Evolutionary conservation across 2,113 vertebrate genomes (phyloP), one percentile per base, ranked within the genome.

Genomic region (Mystacornis crossleyi): DNA sequence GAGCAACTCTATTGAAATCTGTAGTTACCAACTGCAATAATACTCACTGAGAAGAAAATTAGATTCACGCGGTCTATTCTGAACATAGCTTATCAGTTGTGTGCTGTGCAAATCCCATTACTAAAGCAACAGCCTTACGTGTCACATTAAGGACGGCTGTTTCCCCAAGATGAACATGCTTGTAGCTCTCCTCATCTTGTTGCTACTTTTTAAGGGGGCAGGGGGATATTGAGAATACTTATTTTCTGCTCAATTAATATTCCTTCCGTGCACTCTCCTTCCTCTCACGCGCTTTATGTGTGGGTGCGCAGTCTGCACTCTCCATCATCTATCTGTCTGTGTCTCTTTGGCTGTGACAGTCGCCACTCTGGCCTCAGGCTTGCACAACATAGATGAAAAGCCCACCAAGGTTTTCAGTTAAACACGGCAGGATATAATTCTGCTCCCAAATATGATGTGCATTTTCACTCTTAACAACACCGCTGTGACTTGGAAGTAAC

Each of bases 261-360:
- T 96, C 95, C 87, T 96, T 94, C 85, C 93, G 33, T 86, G 89
- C 88, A 43, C 73, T 94, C 93, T 92, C 82, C 92, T 96, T 97
- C 92, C 80, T 97, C 93, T 93, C 91, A 93, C 1, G 90, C 61
- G 91, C 94, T 96, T 95, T 95, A 95, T 97, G 93, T 96, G 90
- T 88, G 93, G 79, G 92, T 94, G 90, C 75, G 85, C 96, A 94
- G 96, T 95, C 96, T 97, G 93, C 94, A 95, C 96, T 97, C 95
- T 97, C 95, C 96, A 97, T 97, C 96, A 96, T 97, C 95, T 95
- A 96, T 96, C 95, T 96, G 95, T 95, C 93, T 95, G 94, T 90
- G 96, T 95, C 93, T 95, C 85, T 85, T 91, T 93, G 95, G 34
- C 95, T 92, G 88, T 93, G 90, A 95, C 96, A 96, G 96, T 94